Base-by-base conservation (phyloP, 2,888 invertebrate genomes). In the Parasteatoda lunata region DNA sequence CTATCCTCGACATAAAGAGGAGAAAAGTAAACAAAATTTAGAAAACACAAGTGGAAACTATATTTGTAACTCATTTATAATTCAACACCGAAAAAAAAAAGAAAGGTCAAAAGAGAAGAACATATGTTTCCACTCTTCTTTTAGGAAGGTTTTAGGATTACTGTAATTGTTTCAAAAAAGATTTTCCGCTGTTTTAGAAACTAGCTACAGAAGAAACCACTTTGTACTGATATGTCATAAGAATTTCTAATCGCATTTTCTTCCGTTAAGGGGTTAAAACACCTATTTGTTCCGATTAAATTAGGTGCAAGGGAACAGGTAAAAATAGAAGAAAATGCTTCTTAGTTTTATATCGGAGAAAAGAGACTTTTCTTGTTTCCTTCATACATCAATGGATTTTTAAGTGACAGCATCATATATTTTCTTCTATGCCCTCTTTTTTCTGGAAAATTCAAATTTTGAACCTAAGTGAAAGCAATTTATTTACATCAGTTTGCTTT, bases 121-220 rank as follows among this genome's bases (percentile, higher is more conserved):
- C 83, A 83, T 65, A 77, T 84, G 84, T 84, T 72, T 84, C 84
- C 84, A 84, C 84, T 84, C 68, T 77, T 65, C 68, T 73, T 73
- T 54, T 51, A 54, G 59, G 73, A 11, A 3, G n/a, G 48, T 73
- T 73, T 54, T 51, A 54, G 59, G 73, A 11, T 1, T 7, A 47
- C 9, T 59, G 59, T 59, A 59, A 59, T 59, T 59, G 59, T 59
- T 59, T 59, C 11, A 59, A n/a, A 59, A 54, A 11, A 54, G n/a
- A 59, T 59, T 59, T 66, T 49, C 65, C 49, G 11, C 2, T 45
- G 51, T 13, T 47, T 48, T n/a, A 51, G 6, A 30, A 30, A 30
- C 30, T 30, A 30, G 30, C 30, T 30, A 84, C 84, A 84, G 84
- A 78, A 70, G 84, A 84, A 84, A 84, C 75, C 84, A 84, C 84